phyloP scores from a whole-genome alignment of 2,888 invertebrate species.

The Tanypteryx hageni region DNA sequence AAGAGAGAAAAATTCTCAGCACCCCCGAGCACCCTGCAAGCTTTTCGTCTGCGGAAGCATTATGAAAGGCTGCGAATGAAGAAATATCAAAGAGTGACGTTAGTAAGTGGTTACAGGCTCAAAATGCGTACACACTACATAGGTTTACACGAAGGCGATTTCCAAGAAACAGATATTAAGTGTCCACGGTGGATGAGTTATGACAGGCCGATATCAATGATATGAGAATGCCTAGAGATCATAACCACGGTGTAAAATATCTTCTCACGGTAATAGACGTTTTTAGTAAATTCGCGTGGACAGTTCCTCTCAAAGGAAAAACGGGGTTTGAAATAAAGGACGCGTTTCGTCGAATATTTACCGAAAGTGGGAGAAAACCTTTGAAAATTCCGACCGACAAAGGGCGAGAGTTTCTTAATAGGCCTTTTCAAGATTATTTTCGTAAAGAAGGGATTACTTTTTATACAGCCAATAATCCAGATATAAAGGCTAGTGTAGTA shows the following conservation, averaged over 20 bases:
- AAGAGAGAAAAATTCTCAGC: not conserved
- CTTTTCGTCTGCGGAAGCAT: not conserved
- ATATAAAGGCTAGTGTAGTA: slow-evolving; percentile 71
- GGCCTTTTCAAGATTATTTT: slow-evolving; percentile 53
- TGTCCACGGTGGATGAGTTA: not conserved
- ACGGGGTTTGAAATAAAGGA: not conserved
- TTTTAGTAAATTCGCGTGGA: slow-evolving; percentile 16
- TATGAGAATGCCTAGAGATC: not conserved
- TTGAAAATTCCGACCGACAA: slow-evolving; percentile 68
- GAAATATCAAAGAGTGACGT: not conserved
- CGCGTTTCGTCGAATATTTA: slow-evolving; percentile 31
- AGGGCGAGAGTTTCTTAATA: slow-evolving; percentile 69
- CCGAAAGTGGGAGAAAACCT: slow-evolving; percentile 36
- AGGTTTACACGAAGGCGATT: not conserved
- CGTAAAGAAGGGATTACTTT: slow-evolving; percentile 68
- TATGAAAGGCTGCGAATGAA: not conserved
- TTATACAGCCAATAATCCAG: slow-evolving; percentile 70
- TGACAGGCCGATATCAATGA: not conserved
- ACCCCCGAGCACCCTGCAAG: not conserved
- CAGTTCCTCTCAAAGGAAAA: slow-evolving; percentile 22
- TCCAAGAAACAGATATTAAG: not conserved
- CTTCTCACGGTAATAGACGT: slow-evolving; percentile 34
- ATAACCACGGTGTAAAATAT: not conserved
- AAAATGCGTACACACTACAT: not conserved
- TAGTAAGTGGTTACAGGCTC: not conserved